These are phyloP conservation scores for Genyomyrus donnyi DNA, from an alignment of 2,113 vertebrate species.

Conservation along the genomic window DNA sequence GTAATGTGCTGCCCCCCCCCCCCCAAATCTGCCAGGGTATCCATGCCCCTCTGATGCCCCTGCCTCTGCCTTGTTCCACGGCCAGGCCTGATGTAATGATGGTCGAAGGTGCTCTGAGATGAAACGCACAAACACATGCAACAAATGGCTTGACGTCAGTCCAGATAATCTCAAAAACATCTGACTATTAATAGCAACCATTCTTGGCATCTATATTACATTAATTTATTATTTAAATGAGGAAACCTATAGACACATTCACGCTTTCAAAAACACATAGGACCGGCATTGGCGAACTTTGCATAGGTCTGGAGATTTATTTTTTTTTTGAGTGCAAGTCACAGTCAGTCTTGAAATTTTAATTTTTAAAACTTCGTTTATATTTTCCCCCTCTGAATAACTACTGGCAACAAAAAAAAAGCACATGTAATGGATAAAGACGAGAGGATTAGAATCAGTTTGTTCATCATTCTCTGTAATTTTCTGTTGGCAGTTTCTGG, in stretches of 20 bases:
- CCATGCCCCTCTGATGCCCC: neutral
- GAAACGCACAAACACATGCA: neutral
- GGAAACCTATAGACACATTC: neutral
- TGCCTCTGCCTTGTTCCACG: neutral
- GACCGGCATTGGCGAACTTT: neutral
- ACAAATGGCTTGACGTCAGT: neutral
- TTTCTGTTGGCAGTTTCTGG: neutral
- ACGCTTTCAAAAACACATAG: neutral
- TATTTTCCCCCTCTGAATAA: neutral
- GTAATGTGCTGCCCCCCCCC: neutral
- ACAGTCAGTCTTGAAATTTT: neutral
- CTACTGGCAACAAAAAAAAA: neutral
- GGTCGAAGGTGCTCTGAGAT: neutral
- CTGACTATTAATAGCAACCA: neutral
- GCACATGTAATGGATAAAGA: neutral
- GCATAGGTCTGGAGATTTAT: neutral
- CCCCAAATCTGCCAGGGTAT: neutral
- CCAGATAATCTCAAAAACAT: neutral
- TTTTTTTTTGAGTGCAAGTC: neutral
- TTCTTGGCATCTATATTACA: neutral
- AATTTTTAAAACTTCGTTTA: neutral
- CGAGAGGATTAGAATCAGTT: neutral
- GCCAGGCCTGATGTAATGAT: neutral
- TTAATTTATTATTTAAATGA: neutral
- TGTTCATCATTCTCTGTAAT: neutral